Evolutionary conservation across 2,797 vertebrate genomes (phyloP).

Genomic region (Spizella passerina): DNA sequence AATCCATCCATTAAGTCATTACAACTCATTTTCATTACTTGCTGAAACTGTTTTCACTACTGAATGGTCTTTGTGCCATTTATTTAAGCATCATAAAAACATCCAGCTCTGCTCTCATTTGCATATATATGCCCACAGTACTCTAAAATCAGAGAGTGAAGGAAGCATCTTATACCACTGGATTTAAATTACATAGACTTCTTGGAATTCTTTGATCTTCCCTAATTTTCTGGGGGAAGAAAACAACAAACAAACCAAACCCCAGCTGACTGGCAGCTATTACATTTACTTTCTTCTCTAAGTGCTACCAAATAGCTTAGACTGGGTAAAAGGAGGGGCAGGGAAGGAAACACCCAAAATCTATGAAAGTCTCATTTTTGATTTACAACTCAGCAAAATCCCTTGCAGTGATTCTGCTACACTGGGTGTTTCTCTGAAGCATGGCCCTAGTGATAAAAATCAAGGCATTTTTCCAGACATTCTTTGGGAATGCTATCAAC

Average conservation of each 20-base stretch:
- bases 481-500: constrained; percentile 14
- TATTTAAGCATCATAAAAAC: neutral
- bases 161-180: neutral
- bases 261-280: neutral
- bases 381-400: neutral
- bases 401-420: neutral
- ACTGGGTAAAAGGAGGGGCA: neutral
- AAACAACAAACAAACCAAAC: neutral
- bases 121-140: neutral
- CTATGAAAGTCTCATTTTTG: neutral
- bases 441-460: neutral
- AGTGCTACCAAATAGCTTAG: neutral
- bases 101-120: neutral
- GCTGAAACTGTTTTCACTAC: neutral
- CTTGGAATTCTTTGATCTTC: constrained; percentile 7
- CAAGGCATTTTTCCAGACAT: neutral
- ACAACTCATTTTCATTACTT: neutral
- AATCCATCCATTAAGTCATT: neutral
- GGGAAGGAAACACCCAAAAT: neutral
- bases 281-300: neutral
- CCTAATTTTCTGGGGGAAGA: neutral
- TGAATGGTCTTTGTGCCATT: neutral
- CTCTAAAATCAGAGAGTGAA: neutral
- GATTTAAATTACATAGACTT: neutral
- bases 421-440: neutral